A percentile compares a stretch with the other conserved stretches of the same genome.
phyloP scores from a whole-genome alignment of 1,140 invertebrate genomes.

The Drosophila arizonae region DNA sequence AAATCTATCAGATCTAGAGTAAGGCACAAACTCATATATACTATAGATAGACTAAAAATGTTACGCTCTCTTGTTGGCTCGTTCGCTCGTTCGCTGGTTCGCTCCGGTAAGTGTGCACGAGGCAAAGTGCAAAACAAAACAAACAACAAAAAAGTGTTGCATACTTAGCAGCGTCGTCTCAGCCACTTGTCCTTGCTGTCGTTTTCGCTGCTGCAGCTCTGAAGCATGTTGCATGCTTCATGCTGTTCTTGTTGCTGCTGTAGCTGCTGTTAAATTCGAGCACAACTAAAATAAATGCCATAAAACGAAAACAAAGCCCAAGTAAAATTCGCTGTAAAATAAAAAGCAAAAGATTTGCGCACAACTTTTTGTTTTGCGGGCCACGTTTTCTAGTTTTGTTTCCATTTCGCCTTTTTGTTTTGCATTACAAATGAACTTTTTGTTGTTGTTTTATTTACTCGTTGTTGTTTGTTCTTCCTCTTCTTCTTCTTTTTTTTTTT shows the following conservation, averaged over 20 bases:
- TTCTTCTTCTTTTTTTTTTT: constrained; percentile 40
- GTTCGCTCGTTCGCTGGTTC: not conserved
- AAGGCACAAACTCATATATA: constrained; percentile 1
- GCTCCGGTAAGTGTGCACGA: not conserved
- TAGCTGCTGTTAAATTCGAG: constrained; percentile 64
- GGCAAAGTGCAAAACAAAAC: constrained; percentile 29
- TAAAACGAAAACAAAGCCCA: constrained; percentile 22
- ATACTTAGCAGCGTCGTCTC: constrained; percentile 69
- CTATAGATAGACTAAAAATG: not conserved
- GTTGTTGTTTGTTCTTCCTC: constrained; percentile 50
- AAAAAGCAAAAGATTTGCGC: constrained; percentile 34
- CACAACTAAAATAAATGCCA: constrained; percentile 54
- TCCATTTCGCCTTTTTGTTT: constrained; percentile 52
- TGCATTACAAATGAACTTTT: constrained; percentile 72
- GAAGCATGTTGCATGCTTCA: constrained; percentile 10
- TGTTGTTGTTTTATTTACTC: not conserved
- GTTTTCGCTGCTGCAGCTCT: constrained; percentile 39
- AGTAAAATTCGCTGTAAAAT: constrained; percentile 15
- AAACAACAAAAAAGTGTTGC: constrained; percentile 55
- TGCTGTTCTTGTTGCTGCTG: constrained; percentile 1
- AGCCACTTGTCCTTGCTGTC: constrained; percentile 61
- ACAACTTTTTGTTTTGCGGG: constrained; percentile 44
- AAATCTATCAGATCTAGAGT: constrained; percentile 20
- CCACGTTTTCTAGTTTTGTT: constrained; percentile 63
- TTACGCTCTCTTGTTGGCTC: not conserved